Base-by-base conservation (phyloP, 2,797 vertebrate species). In the Scolopax bukidnonensis region DNA sequence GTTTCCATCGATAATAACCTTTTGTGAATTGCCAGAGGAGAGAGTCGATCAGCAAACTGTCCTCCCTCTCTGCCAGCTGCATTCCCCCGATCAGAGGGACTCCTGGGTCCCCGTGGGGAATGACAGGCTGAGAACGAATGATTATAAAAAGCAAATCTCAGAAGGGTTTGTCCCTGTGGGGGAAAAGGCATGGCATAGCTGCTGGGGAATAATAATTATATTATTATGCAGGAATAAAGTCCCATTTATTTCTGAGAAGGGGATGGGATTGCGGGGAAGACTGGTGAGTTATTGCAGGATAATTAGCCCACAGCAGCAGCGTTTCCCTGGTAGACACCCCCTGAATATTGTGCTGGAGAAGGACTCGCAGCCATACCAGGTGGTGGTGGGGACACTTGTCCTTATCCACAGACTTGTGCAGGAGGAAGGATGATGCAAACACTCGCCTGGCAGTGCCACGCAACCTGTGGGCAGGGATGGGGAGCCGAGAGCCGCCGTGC, bases 151-250 rank as follows among this genome's bases (percentile, higher is more conserved):
- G 69, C 89, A 60, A 32, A 74, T 57, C 91, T 76, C 75, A 10
- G 70, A 84, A 54, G 68, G 65, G 81, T 83, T 95, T 77, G 64
- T 54, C 71, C 85, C 84, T 0, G 1, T n/a, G 81, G 65, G 75
- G 90, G 47, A 64, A 96, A 80, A 2, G 45, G 45, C 1, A 0
- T 56, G 57, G 87, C 48, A 12, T 56, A 83, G 78, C 70, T 90
- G 50, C 64, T 36, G 56, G 65, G 84, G 90, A 92, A 83, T 91
- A 78, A 86, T 61, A 33, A 75, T 75, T 68, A 12, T 45, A 84
- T 74, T 91, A 78, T 91, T 80, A 68, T 85, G 76, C 57, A 51
- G 75, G 82, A 87, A 95, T 89, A 92, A 90, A 86, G 89, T 60
- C 89, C 40, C 21, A 1, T 90, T 96, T 80, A 60, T 95, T 90